Conservation (phyloP, 1,140 invertebrate species). For the Drosophila nannoptera region DNA sequence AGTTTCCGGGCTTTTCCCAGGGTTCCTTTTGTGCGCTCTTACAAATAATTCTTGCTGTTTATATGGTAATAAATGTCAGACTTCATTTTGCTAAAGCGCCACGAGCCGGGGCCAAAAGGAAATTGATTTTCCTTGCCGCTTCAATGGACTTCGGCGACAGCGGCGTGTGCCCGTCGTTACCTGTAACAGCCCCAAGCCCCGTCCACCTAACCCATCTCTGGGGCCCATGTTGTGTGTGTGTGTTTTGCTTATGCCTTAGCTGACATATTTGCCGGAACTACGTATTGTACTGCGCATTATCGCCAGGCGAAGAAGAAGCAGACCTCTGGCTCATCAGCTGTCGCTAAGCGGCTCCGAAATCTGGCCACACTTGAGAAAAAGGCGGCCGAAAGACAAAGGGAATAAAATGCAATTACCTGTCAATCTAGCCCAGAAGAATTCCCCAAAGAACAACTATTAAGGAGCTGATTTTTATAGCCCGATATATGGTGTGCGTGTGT, state of each 20-base stretch:
- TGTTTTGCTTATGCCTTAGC: constrained; percentile 7
- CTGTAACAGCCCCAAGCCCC: neutral
- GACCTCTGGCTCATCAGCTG: constrained; percentile 45
- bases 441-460: constrained; percentile 24
- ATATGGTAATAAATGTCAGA: constrained; percentile 75
- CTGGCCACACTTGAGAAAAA: constrained; percentile 42
- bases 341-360: constrained; percentile 38
- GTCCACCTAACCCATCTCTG: neutral
- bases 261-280: constrained; percentile 30
- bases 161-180: constrained; percentile 10
- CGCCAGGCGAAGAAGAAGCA: constrained; percentile 17
- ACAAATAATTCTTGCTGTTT: constrained; percentile 60
- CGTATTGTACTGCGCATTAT: constrained; percentile 32
- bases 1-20: constrained; percentile 54
- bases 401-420: constrained; percentile 55
- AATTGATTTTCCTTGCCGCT: constrained; percentile 72
- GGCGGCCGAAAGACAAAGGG: constrained; percentile 25
- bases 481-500: neutral
- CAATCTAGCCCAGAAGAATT: constrained; percentile 20
- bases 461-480: constrained; percentile 7
- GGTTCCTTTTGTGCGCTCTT: constrained; percentile 48
- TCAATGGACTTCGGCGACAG: constrained; percentile 33
- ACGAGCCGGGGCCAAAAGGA: constrained; percentile 40
- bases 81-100: constrained; percentile 45
- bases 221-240: neutral